Base-by-base conservation (phyloP, 2,888 invertebrate genomes). In the Nowickia ferox region DNA sequence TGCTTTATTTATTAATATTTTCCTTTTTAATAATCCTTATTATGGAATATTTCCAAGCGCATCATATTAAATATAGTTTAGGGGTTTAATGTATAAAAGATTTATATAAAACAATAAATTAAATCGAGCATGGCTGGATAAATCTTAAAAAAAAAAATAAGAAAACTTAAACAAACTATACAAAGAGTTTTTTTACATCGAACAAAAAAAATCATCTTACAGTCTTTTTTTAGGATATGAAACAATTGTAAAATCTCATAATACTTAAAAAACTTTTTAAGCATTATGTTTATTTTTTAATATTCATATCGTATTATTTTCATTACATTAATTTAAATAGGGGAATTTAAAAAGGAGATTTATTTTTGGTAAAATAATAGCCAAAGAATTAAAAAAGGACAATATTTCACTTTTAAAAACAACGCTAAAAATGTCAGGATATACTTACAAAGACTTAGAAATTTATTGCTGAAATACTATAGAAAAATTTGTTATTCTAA, bases 261-360 rank as follows among this genome's bases (percentile, higher is more conserved):
- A 66, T 59, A 65, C 13, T 22, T 59, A 40, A 38, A 40, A 61
- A 40, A 40, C 17, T 17, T 66, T 51, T 61, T 63, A 48, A 57
- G 48, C 66, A 17, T 40, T 46, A 15, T 30, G 8, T 17, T 9
- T 15, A 30, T 57, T 8, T 8, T 30, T 57, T 66, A 30, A 17
- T 81, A 44, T 66, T 74, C 68, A 75, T 75, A 68, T 68, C 61
- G 75, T 17, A 81, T 68, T 81, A 75, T 81, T 75, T 75, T 81
- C 75, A 81, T 81, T 46, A 81, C 81, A 75, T 81, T 81, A 81
- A 81, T 75, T 75, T 75, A 46, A 30, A 6, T 6, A 30, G 30
- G 6, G 55, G 48, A 57, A 66, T 51, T 66, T 57, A 15, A 9
- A 40, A 63, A 46, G 9, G 30, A 55, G 3, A 46, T 53, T 51